A percentile compares a stretch with the other conserved stretches of the same genome.
Conservation (phyloP, 2,113 vertebrate genomes). For the Lagenorhynchus albirostris region DNA sequence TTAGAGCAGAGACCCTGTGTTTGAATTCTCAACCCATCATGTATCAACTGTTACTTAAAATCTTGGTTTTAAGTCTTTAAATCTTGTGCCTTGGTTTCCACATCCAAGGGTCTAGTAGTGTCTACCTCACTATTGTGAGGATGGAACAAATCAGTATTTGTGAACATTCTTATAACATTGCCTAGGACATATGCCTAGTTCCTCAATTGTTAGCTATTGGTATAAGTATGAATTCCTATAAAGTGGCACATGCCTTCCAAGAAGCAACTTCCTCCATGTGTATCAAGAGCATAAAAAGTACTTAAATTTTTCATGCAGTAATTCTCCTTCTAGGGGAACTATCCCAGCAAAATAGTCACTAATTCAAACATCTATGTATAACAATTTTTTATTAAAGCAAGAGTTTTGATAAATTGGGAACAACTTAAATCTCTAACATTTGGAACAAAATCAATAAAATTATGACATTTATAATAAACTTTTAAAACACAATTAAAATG, state of each 20-base stretch:
- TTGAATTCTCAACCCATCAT: background rate
- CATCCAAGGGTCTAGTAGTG: background rate
- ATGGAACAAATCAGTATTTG: background rate
- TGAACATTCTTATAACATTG: background rate
- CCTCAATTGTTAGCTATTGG: background rate
- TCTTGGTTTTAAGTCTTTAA: background rate
- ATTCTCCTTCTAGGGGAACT: background rate
- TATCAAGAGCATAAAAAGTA: background rate
- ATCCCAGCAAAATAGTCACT: background rate
- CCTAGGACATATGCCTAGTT: background rate
- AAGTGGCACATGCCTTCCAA: background rate
- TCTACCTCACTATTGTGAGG: background rate
- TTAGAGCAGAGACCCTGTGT: background rate
- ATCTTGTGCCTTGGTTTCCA: background rate
- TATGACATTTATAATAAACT: background rate
- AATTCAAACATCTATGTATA: background rate
- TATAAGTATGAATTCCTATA: background rate
- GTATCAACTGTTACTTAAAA: background rate
- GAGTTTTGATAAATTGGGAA: background rate
- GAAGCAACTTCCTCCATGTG: background rate
- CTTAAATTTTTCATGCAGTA: background rate
- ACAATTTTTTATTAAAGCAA: background rate
- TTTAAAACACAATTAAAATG: background rate
- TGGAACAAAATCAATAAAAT: slow-evolving; percentile 4
- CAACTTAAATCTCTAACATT: background rate